A percentile compares a stretch with the other conserved stretches of the same genome.
These are phyloP conservation scores for Agriotes lineatus DNA, from an alignment of 2,888 invertebrate genomes.

Conservation along the genomic window DNA sequence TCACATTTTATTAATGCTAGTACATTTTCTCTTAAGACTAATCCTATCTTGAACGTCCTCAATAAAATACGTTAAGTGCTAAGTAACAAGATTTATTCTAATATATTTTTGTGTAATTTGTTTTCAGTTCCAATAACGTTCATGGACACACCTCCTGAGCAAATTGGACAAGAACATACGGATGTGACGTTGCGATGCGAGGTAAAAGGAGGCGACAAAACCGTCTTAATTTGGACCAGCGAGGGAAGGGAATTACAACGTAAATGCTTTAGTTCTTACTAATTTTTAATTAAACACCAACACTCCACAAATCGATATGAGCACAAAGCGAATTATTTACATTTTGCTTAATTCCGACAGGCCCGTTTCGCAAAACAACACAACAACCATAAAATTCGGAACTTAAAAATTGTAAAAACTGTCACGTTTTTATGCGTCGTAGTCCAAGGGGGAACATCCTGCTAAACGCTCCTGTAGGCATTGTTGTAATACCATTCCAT, in stretches of 20 bases:
- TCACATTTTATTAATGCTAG: too few species aligned
- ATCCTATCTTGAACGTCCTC: too few species aligned
- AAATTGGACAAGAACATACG: conserved; percentile 68
- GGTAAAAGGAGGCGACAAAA: conserved; percentile 72
- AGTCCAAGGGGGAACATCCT: conserved; percentile 43
- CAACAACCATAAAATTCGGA: conserved; percentile 30
- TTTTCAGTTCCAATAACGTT: conserved; percentile 70
- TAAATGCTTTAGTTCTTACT: conserved; percentile 60
- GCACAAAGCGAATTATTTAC: neutral
- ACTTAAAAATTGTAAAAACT: conserved; percentile 39
- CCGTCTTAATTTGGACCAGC: conserved; percentile 82
- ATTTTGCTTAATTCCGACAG: conserved; percentile 11
- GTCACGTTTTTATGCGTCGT: conserved; percentile 40
- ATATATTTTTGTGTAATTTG: neutral
- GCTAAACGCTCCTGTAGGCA: conserved; percentile 44
- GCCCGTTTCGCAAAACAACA: conserved; percentile 18
- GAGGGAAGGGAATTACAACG: conserved; percentile 80
- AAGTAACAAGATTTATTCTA: neutral
- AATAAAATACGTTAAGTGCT: too few species aligned
- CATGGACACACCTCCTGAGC: conserved; percentile 68
- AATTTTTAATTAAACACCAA: conserved; percentile 30
- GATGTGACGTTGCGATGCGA: conserved; percentile 72
- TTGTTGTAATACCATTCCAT: conserved; percentile 43
- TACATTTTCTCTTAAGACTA: too few species aligned
- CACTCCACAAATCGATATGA: too few species aligned